Percentiles rank a stretch among this genome's conserved stretches.
phyloP scores from a whole-genome alignment of 2,797 vertebrate genomes.

The Neomorphus geoffroyi region DNA sequence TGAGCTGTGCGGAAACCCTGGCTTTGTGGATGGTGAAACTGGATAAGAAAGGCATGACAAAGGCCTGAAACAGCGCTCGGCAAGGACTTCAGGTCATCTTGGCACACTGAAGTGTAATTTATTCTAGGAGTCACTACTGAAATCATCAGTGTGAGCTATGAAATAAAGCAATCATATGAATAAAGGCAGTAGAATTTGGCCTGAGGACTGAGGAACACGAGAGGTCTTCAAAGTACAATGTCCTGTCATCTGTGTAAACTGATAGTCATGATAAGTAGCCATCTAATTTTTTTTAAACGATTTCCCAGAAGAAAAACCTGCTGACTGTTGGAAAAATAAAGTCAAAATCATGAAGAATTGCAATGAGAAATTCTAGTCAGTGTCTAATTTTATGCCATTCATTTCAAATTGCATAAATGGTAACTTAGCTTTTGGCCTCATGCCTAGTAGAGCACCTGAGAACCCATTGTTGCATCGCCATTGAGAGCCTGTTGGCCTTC shows the following conservation, averaged over 20 bases:
- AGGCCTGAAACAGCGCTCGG: not conserved
- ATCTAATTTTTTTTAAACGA: not conserved
- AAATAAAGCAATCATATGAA: constrained; percentile 4
- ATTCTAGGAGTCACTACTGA: constrained; percentile 1
- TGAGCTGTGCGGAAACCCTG: constrained; percentile 23
- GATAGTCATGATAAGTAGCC: constrained; percentile 25
- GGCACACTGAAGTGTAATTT: not conserved
- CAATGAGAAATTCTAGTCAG: constrained; percentile 5
- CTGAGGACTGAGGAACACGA: not conserved
- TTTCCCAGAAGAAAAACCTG: constrained; percentile 13
- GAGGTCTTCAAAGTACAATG: not conserved
- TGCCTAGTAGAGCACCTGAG: constrained; percentile 43
- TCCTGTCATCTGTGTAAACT: constrained; percentile 22
- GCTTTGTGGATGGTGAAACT: not conserved
- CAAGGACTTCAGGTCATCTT: constrained; percentile 13
- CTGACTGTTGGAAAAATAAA: constrained; percentile 24
- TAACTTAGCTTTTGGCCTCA: not conserved
- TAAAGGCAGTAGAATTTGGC: constrained; percentile 15
- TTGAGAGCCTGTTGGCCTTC: not conserved
- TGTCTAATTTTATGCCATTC: constrained; percentile 25
- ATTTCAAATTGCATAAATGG: constrained; percentile 35
- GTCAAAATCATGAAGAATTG: not conserved
- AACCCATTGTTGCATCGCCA: constrained; percentile 23
- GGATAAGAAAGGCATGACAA: constrained; percentile 25
- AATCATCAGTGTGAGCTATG: not conserved